Evolutionary conservation across 2,113 vertebrate species (phyloP), one percentile per base, ranked within the genome.

Genomic region (Pyxicephalus adspersus): DNA sequence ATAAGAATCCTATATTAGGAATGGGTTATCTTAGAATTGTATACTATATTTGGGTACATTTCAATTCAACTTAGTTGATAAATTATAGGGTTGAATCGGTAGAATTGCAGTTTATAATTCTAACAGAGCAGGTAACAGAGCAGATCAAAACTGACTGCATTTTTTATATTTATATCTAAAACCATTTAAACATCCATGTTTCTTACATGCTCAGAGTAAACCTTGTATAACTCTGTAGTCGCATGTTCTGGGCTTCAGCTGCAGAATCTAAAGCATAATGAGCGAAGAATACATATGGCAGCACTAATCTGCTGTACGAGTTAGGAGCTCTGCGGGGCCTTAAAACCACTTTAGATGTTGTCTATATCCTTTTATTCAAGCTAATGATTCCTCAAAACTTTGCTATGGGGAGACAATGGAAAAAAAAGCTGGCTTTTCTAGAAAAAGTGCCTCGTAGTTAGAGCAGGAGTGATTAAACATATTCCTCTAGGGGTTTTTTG

Each of bases 261-360:
- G n/a, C 45, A 64, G 31, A 72, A 67, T 83, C 76, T 58, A 50
- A 68, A 65, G 28, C 64, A 26, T 31, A 66, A 64, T 38, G 31
- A 74, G 64, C 64, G 65, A 26, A 64, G 45, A 19, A 51, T 54
- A 8, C 72, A 31, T 82, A 54, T 72, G 68, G 28, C 76, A 54
- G 61, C 72, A 20, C 63, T 65, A 0, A 45, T 72, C 67, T 84
- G 64, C 64, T 19, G 70, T 76, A 79, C 86, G 60, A 31, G 74
- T 79, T 82, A 57, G 23, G 84, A 84, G 29, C 50, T 28, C 7
- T 67, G 70, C 26, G 45, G 68, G 38, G 34, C 81, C 80, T 84
- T 71, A 67, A 72, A 45, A 54, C 66, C 51, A 63, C 75, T 64
- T 84, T 70, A 76, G 61, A 85, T 75, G 25, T 76, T 77, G 50